Percentiles rank a stretch among this genome's conserved stretches.
Evolutionary conservation across 2,797 vertebrate species (phyloP).

Genomic region (Semaprochilodus insignis): DNA sequence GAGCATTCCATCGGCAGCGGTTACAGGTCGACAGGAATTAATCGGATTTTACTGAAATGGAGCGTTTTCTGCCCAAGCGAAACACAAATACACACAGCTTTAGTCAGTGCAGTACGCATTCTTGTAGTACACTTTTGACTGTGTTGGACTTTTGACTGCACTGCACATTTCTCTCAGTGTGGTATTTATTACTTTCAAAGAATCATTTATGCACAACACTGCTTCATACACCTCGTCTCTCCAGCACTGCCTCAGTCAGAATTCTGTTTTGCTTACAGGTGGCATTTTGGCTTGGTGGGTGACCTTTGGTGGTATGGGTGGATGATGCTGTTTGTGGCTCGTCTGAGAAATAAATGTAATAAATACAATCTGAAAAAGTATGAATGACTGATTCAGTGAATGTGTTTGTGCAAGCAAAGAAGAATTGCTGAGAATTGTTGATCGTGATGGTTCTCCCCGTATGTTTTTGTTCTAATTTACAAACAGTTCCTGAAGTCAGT

Average conservation of each 20-base stretch:
- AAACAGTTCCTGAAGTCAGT: too few species aligned
- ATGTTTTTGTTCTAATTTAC: too few species aligned
- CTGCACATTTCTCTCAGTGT: background rate
- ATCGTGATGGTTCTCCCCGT: too few species aligned
- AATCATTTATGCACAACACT: background rate
- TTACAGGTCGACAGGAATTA: background rate
- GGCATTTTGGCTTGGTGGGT: background rate
- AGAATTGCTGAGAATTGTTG: too few species aligned
- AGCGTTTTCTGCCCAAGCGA: background rate
- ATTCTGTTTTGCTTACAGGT: background rate
- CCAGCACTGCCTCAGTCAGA: background rate
- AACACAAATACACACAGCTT: background rate
- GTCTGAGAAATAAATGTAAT: too few species aligned
- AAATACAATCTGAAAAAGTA: too few species aligned
- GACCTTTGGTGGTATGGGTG: background rate
- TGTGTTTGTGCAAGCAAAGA: too few species aligned
- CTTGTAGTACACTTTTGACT: background rate
- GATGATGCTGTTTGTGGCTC: too few species aligned
- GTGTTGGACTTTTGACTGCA: background rate
- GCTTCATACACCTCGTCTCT: background rate
- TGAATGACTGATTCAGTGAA: too few species aligned
- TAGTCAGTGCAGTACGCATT: background rate
- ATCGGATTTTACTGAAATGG: slow-evolving; percentile 19
- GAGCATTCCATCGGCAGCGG: background rate
- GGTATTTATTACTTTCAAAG: background rate